A percentile compares a stretch with the other conserved stretches of the same genome.
Evolutionary conservation across 2,888 invertebrate species (phyloP).

Genomic region (Amphipyra berbera): DNA sequence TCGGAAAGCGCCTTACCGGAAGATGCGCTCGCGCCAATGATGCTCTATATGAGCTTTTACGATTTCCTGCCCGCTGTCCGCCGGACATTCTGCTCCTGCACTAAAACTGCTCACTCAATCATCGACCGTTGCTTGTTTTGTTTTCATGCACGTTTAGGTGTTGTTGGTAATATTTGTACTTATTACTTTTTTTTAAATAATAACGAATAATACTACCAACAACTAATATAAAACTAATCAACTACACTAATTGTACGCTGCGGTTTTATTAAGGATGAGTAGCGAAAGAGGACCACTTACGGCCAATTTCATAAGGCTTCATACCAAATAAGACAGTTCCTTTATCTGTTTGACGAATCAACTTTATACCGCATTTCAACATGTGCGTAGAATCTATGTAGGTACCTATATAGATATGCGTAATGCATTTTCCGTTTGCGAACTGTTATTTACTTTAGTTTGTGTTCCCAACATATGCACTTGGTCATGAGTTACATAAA

Average conservation of each 20-base stretch:
- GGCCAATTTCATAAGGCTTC: background rate
- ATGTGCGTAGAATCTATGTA: slow-evolving; percentile 2
- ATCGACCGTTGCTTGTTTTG: slow-evolving; percentile 58
- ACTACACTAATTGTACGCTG: too few species aligned
- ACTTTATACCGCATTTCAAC: background rate
- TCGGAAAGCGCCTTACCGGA: slow-evolving; percentile 84
- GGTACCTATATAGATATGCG: slow-evolving; percentile 11
- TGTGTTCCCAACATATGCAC: slow-evolving; percentile 16
- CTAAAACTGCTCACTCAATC: slow-evolving; percentile 71
- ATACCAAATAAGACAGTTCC: background rate
- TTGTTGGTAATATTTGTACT: background rate
- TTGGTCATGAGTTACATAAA: slow-evolving; percentile 53
- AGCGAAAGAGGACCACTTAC: background rate
- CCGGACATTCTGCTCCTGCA: slow-evolving; percentile 67
- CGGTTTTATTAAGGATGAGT: too few species aligned
- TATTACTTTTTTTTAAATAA: too few species aligned
- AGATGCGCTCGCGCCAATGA: slow-evolving; percentile 78
- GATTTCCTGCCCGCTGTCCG: slow-evolving; percentile 82
- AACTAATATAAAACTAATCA: too few species aligned
- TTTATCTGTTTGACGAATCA: background rate
- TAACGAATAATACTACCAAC: too few species aligned
- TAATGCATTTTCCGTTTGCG: slow-evolving; percentile 1
- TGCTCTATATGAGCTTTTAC: slow-evolving; percentile 87
- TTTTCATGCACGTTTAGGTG: slow-evolving; percentile 39
- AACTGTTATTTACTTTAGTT: slow-evolving; percentile 31